Conservation (phyloP, 2,888 invertebrate genomes). For the Rhabditophanes sp. region DNA sequence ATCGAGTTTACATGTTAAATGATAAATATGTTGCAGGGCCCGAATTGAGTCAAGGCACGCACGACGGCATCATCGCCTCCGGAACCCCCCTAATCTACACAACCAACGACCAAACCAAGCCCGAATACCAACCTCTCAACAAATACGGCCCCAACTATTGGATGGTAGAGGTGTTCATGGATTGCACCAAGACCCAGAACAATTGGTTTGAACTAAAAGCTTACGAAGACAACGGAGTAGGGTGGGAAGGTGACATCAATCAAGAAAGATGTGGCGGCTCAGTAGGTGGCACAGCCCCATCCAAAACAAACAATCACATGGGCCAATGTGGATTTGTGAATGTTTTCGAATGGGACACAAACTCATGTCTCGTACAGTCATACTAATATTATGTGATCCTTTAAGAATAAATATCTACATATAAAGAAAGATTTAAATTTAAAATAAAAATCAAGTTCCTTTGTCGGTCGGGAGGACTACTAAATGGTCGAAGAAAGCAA, state of each 20-base stretch:
- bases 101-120: conserved; percentile 30
- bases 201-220: conserved; percentile 48
- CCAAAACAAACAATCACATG: conserved; percentile 44
- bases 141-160: conserved; percentile 47
- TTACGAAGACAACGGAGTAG: conserved; percentile 25
- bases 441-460: no score
- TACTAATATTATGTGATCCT: no score
- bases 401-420: no score
- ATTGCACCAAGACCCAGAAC: conserved; percentile 44
- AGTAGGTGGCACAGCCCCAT: conserved; percentile 31
- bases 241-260: conserved; percentile 44
- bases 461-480: no score
- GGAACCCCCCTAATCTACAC: conserved; percentile 37
- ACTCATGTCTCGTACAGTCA: no score
- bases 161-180: conserved; percentile 47
- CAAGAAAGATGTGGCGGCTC: conserved; percentile 38
- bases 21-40: conserved; percentile 1
- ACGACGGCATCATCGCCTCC: conserved; percentile 22
- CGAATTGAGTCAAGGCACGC: conserved; percentile 19
- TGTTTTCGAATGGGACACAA: conserved; percentile 42
- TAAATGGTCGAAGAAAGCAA: no score
- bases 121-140: conserved; percentile 40
- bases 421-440: no score
- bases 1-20: conserved; percentile 12
- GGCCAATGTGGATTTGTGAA: conserved; percentile 46